Evolutionary conservation across 2,888 invertebrate genomes (phyloP).

Genomic region (Minunthozetes semirufus): DNA sequence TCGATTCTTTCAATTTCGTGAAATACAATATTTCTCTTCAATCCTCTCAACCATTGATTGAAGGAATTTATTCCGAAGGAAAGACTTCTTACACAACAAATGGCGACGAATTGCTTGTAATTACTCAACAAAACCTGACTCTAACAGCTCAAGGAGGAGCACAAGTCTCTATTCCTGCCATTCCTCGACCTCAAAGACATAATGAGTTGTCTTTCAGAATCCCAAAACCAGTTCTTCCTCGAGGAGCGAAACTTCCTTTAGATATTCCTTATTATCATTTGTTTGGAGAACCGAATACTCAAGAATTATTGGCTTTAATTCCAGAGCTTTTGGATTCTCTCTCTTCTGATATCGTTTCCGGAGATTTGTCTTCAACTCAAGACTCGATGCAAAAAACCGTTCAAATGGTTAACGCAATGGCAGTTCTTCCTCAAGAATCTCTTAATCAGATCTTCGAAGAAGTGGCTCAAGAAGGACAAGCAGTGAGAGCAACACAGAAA

Average conservation of each 20-base stretch:
- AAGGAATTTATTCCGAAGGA: constrained; percentile 27
- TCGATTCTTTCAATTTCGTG: constrained; percentile 40
- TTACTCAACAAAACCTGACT: constrained; percentile 34
- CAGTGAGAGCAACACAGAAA: constrained; percentile 36
- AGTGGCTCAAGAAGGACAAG: constrained; percentile 37
- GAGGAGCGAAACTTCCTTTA: background rate
- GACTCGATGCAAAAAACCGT: constrained; percentile 39
- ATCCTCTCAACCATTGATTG: background rate
- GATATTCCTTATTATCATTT: constrained; percentile 37
- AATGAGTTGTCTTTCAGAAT: constrained; percentile 33
- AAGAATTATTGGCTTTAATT: constrained; percentile 19
- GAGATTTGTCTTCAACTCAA: constrained; percentile 26
- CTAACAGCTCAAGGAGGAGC: background rate
- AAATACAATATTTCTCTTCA: constrained; percentile 37
- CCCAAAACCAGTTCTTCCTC: background rate
- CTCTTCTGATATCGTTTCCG: constrained; percentile 34
- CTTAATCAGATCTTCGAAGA: constrained; percentile 42
- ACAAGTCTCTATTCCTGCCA: background rate
- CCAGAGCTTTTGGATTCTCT: constrained; percentile 30
- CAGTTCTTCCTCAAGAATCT: constrained; percentile 42
- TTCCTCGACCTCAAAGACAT: constrained; percentile 28
- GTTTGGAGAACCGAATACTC: constrained; percentile 24
- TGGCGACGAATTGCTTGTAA: constrained; percentile 35
- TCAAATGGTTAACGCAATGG: constrained; percentile 43
- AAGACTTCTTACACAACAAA: constrained; percentile 33